These are phyloP conservation scores for Lacerta agilis DNA, from an alignment of 2,797 vertebrate species.

Conservation along the genomic window DNA sequence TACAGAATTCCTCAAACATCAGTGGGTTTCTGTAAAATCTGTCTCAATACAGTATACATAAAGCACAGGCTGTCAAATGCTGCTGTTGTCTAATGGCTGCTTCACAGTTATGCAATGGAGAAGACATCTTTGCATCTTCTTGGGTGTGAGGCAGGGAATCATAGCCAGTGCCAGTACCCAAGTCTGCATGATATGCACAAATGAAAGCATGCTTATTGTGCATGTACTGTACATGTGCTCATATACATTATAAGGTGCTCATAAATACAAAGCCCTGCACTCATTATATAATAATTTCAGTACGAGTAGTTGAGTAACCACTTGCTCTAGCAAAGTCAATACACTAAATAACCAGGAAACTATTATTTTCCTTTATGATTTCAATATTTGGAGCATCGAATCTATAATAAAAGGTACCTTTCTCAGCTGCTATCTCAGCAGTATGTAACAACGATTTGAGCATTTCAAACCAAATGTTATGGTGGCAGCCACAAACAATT, in stretches of 20 bases:
- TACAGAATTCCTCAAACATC: not conserved
- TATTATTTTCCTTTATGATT: not conserved
- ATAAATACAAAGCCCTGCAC: not conserved
- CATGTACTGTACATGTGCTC: too few relatives aligned
- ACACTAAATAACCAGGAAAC: not conserved
- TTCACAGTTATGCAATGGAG: not conserved
- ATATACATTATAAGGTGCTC: too few relatives aligned
- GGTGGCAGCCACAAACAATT: not conserved
- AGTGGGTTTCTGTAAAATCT: not conserved
- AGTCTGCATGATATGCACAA: not conserved
- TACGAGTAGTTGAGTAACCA: not conserved
- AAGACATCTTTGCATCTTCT: not conserved
- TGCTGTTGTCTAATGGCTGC: not conserved
- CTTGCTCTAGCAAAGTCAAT: not conserved
- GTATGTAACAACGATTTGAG: not conserved
- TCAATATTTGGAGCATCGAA: not conserved
- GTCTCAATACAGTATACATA: not conserved
- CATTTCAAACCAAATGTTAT: not conserved
- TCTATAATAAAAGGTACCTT: not conserved
- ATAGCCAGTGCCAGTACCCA: not conserved
- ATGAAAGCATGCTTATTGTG: too few relatives aligned
- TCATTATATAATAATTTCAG: not conserved
- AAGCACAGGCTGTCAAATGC: not conserved
- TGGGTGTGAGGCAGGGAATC: not conserved
- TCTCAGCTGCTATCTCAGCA: not conserved